These are phyloP conservation scores for Semnornis frantzii DNA, from an alignment of 2,113 vertebrate genomes.

Conservation along the genomic window DNA sequence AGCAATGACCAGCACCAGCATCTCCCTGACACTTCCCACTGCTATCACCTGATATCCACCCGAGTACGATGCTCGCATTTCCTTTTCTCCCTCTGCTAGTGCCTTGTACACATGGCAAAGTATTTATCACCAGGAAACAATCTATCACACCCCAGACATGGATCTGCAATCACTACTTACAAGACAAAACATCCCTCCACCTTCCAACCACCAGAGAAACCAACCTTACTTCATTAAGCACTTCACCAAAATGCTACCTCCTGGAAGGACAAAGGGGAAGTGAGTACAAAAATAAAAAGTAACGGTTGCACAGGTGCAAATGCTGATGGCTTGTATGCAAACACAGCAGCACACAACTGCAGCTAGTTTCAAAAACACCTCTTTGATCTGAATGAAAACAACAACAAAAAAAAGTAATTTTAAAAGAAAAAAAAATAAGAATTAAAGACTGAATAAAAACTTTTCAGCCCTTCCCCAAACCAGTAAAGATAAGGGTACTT, in stretches of 20 bases:
- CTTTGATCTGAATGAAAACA: background rate
- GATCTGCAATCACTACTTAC: constrained; percentile 21
- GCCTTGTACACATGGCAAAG: background rate
- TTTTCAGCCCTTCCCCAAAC: background rate
- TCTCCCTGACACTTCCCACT: background rate
- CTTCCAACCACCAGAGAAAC: background rate
- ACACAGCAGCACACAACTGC: background rate
- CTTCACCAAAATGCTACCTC: background rate
- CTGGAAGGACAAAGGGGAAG: constrained; percentile 56
- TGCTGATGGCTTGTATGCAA: constrained; percentile 38
- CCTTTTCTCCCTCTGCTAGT: background rate
- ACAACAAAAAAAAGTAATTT: background rate
- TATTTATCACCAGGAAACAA: background rate
- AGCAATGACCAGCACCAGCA: background rate
- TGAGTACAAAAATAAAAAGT: background rate
- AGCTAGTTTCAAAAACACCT: background rate
- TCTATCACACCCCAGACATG: background rate
- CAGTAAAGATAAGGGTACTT: background rate
- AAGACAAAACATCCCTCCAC: background rate
- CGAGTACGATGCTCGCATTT: background rate
- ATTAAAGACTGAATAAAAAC: background rate
- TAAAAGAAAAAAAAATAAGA: background rate
- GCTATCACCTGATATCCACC: background rate
- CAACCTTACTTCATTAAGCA: background rate
- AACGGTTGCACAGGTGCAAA: constrained; percentile 48